Evolutionary conservation across 2,113 vertebrate species (phyloP), one percentile per base, ranked within the genome.

Genomic region (Macquaria ambigua): DNA sequence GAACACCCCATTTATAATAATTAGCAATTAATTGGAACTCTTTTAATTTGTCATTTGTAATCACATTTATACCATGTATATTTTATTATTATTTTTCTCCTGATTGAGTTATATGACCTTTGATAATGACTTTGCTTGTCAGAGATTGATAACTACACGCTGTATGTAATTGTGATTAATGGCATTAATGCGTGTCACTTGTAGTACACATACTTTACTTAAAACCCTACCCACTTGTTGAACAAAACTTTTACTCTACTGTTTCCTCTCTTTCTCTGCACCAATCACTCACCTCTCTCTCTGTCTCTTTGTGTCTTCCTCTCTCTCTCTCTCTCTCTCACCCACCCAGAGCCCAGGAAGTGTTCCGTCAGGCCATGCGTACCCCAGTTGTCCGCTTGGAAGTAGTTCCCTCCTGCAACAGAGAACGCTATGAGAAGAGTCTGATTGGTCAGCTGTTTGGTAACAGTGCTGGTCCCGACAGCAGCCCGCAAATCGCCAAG

Each of bases 291-390:
- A 66, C 10, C 3, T 23, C n/a, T 56, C 16, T 25, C 1, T 28
- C 18, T 25, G 7, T 58, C 20, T 52, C 15, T 64, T 8, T 41
- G 10, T 31, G 3, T 61, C n/a, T 25, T 21, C 20, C 7, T 72
- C 39, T n/a, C 10, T 31, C n/a, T n/a, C n/a, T 31, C 5, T 15
- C 11, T n/a, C n/a, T n/a, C 23, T 34, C 41, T 43, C 23, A 0
- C 15, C 37, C 53, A 61, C 50, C 31, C 89, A 99, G 98, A 92
- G 96, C 98, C 84, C 98, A 99, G 89, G 98, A 99, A 75, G 92
- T 98, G 48, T 99, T 99, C 84, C 97, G 98, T 5, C 97, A 98
- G 88, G 98, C 98, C 3, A 98, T 99, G 98, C 98, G 95, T 63
- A 96, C 96, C 55, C 93, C 93, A 0, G 85, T 82, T 1, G 96